These are phyloP conservation scores for Hycleus cichorii DNA, from an alignment of 1,140 invertebrate species.

Conservation along the genomic window DNA sequence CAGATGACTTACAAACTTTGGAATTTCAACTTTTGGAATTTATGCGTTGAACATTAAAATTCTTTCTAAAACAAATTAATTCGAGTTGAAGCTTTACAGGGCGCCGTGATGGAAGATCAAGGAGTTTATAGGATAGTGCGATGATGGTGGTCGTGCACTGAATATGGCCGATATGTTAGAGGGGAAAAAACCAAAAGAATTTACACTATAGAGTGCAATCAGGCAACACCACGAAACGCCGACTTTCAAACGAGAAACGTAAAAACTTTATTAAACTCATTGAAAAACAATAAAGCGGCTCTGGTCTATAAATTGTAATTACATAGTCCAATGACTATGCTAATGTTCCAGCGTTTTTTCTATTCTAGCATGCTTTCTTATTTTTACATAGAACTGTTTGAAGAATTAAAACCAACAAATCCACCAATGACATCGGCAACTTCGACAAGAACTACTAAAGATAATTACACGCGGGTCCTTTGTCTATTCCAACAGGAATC, in stretches of 20 bases:
- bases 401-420: no score
- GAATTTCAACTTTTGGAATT: constrained; percentile 12
- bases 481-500: no score
- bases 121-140: constrained; percentile 1
- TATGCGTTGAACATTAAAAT: constrained; percentile 10
- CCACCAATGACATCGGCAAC: no score
- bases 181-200: no score
- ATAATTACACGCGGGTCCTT: no score
- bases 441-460: no score
- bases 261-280: constrained; percentile 7
- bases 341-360: neutral
- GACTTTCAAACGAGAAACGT: neutral
- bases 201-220: no score
- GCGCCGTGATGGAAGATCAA: no score
- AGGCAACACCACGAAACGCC: neutral
- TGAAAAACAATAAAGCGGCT: constrained; percentile 14
- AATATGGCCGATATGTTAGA: neutral
- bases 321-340: constrained; percentile 17
- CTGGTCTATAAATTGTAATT: constrained; percentile 15
- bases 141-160: neutral
- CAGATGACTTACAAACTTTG: constrained; percentile 10
- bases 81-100: neutral
- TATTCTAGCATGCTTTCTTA: no score
- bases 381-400: neutral
- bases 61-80: constrained; percentile 11